A percentile compares a stretch with the other conserved stretches of the same genome.
phyloP scores from a whole-genome alignment of 92 coral and sea anemone genomes.

The Metridium senile region DNA sequence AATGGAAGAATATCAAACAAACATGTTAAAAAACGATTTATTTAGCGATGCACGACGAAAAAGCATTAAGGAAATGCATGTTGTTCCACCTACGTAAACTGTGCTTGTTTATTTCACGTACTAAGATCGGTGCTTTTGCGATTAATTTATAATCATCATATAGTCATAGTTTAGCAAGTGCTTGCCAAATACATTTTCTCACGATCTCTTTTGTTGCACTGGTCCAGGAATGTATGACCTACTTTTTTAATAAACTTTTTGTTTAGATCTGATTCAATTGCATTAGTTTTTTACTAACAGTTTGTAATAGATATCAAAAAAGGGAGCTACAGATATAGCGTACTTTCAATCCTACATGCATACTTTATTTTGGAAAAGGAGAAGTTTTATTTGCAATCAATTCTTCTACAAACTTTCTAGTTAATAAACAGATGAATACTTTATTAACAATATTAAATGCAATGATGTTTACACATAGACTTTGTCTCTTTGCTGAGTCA shows the following conservation, averaged over 20 bases:
- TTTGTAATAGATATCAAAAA: too few species aligned
- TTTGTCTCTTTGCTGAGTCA: neutral
- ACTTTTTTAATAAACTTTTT: conserved; percentile 13
- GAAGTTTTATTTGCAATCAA: neutral
- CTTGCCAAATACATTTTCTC: conserved; percentile 21
- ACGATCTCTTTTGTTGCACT: conserved; percentile 18
- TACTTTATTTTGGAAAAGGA: neutral
- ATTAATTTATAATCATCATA: conserved; percentile 16
- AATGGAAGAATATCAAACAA: conserved; percentile 3
- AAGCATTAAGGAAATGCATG: neutral
- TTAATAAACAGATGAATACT: too few species aligned
- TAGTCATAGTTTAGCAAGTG: conserved; percentile 22
- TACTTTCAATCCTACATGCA: neutral
- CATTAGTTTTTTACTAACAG: neutral
- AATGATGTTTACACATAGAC: neutral
- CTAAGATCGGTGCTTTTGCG: neutral
- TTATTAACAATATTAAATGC: neutral
- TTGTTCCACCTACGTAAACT: conserved; percentile 8
- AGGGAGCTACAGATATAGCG: too few species aligned
- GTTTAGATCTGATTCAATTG: neutral
- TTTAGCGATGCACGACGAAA: neutral
- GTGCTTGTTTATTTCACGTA: conserved; percentile 8
- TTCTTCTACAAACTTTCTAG: too few species aligned
- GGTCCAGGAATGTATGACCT: conserved; percentile 20
- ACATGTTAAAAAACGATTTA: conserved; percentile 1